Conservation (phyloP, 2,888 invertebrate species). For the Poecilus cupreus region DNA sequence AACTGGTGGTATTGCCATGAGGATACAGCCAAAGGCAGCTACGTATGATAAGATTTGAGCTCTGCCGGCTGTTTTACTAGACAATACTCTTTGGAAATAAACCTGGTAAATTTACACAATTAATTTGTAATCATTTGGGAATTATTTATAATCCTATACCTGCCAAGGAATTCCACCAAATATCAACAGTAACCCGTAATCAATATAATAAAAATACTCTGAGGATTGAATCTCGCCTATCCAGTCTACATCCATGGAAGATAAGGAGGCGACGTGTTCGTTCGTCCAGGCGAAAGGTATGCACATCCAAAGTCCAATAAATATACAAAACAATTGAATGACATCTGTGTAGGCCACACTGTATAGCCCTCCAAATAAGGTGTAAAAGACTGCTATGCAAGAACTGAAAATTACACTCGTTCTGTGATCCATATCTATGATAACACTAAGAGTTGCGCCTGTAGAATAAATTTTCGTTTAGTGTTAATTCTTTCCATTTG, state of each 20-base stretch:
- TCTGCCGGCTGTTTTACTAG: slow-evolving; percentile 94
- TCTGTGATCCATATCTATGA: slow-evolving; percentile 95
- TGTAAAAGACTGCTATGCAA: slow-evolving; percentile 97
- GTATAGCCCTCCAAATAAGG: slow-evolving; percentile 97
- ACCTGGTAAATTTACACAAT: slow-evolving; percentile 76
- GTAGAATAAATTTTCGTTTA: slow-evolving; percentile 57
- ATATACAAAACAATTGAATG: slow-evolving; percentile 98
- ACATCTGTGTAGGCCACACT: slow-evolving; percentile 99
- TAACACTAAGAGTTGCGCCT: slow-evolving; percentile 97
- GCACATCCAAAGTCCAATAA: slow-evolving; percentile 98
- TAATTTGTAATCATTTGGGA: not conserved
- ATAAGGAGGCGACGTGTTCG: slow-evolving; percentile 87
- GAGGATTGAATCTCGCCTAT: slow-evolving; percentile 84
- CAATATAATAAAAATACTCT: slow-evolving; percentile 89
- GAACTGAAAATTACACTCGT: slow-evolving; percentile 96
- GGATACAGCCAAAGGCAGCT: slow-evolving; percentile 94
- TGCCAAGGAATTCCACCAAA: slow-evolving; percentile 99
- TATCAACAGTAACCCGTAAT: slow-evolving; percentile 90
- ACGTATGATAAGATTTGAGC: slow-evolving; percentile 97
- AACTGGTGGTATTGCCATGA: slow-evolving; percentile 98
- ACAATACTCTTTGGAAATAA: slow-evolving; percentile 98
- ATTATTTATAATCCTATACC: slow-evolving; percentile 72
- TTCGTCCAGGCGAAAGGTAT: slow-evolving; percentile 96
- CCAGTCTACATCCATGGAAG: slow-evolving; percentile 91
- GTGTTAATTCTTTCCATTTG: not conserved